These are phyloP conservation scores for Diarsia dahlii DNA, from an alignment of 2,888 invertebrate genomes.

Conservation along the genomic window DNA sequence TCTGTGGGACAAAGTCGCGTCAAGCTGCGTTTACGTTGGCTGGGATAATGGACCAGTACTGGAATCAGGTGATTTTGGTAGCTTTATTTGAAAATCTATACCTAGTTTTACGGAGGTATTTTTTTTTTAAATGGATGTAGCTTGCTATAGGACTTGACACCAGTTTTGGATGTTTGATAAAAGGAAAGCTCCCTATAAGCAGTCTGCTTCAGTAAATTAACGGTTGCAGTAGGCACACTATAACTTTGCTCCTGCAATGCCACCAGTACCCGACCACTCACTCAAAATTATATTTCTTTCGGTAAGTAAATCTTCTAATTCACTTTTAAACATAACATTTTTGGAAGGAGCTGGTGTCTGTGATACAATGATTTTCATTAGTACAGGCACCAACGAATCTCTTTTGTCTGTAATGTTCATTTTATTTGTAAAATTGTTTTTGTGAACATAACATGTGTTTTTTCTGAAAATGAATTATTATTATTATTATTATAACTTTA, in stretches of 20 bases:
- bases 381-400: too few relatives aligned
- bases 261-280: too few relatives aligned
- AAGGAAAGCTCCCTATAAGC: not conserved
- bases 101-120: not conserved
- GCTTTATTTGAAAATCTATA: not conserved
- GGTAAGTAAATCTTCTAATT: not conserved
- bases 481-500: not conserved
- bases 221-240: not conserved
- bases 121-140: not conserved
- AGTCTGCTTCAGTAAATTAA: not conserved
- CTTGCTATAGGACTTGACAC: too few relatives aligned
- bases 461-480: too few relatives aligned
- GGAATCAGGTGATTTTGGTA: not conserved
- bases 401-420: too few relatives aligned
- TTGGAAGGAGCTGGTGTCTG: too few relatives aligned
- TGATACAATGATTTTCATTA: too few relatives aligned
- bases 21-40: conserved; percentile 30
- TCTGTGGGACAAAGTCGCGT: conserved; percentile 49
- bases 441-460: too few relatives aligned
- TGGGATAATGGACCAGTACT: conserved; percentile 17
- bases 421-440: too few relatives aligned
- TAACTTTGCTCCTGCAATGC: not conserved
- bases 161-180: not conserved
- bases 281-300: not conserved
- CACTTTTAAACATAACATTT: not conserved